Evolutionary conservation across 2,888 invertebrate species (phyloP), one percentile per base, ranked within the genome.

Genomic region (Tachystola acroxantha): DNA sequence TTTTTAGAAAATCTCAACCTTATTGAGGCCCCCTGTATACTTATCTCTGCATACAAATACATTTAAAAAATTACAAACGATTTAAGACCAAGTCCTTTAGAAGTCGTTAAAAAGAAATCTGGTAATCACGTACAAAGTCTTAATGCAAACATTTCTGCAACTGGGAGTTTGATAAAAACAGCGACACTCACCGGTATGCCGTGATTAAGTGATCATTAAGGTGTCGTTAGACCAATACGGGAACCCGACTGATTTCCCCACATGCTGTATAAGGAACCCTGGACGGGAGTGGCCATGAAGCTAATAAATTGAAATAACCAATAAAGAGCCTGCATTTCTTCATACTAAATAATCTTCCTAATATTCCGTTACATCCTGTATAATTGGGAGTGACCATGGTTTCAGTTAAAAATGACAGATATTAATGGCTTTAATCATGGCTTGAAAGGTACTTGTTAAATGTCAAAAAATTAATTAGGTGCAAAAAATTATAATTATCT

Each of bases 191-290:
- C 36, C 1, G 28, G 32, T 46, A 42, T 32, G 48, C 46, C 38
- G 62, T 73, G 69, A 78, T 76, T 71, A 73, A 75, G 71, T 56
- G 68, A 64, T 74, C 71, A 68, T 76, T 73, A 75, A 63, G 57
- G 68, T 64, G 64, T 68, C 50, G 60, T 70, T 73, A 64, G 60
- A 61, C 64, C 53, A 52, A 57, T 37, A 53, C 57, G 53, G 57
- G 50, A 54, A 50, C 45, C 40, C 48, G 54, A 36, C 11, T 36
- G 38, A 39, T 58, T 60, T 54, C 57, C 45, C 49, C 41, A 45
- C 55, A 43, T 43, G 43, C 52, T 60, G 31, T 61, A 50, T 64
- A 71, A 45, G 73, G 73, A 53, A 66, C 53, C 62, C 67, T 64
- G 67, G 42, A 38, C 32, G n/a, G n/a, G n/a, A n/a, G n/a, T n/a